Evolutionary conservation across 1,140 invertebrate genomes (phyloP).

Genomic region (Drosophila azteca): DNA sequence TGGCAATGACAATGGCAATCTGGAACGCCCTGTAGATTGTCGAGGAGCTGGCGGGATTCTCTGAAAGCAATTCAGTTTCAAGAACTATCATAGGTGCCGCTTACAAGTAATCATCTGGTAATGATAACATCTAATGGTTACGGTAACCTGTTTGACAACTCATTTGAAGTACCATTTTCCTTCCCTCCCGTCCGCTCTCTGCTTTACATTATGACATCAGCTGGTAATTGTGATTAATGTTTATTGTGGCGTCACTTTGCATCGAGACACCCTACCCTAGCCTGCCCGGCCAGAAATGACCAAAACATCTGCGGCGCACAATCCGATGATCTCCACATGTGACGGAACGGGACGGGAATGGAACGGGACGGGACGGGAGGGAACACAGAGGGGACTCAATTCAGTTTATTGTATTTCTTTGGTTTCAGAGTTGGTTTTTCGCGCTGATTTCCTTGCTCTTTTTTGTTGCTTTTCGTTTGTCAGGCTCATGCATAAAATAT

Average conservation of each 20-base stretch:
- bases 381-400: slow-evolving; percentile 11
- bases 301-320: slow-evolving; percentile 45
- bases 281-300: slow-evolving; percentile 11
- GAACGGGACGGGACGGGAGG: too few species aligned
- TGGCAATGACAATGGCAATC: too few species aligned
- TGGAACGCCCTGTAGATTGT: too few species aligned
- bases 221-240: slow-evolving; percentile 51
- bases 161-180: slow-evolving; percentile 28
- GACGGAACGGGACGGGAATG: slow-evolving; percentile 25
- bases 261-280: slow-evolving; percentile 25
- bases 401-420: slow-evolving; percentile 46
- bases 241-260: background rate
- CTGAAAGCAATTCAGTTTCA: background rate
- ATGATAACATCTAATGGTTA: too few species aligned
- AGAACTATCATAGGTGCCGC: background rate
- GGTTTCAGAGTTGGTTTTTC: slow-evolving; percentile 22
- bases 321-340: slow-evolving; percentile 16
- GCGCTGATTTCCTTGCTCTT: slow-evolving; percentile 27
- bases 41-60: too few species aligned
- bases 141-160: background rate
- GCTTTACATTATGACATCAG: slow-evolving; percentile 41
- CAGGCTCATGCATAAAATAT: slow-evolving; percentile 77
- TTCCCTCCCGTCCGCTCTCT: slow-evolving; percentile 1
- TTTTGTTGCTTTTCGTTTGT: slow-evolving; percentile 33
- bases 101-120: background rate